Evolutionary conservation across 2,888 invertebrate genomes (phyloP), one percentile per base, ranked within the genome.

Genomic region (Eilema depressum): DNA sequence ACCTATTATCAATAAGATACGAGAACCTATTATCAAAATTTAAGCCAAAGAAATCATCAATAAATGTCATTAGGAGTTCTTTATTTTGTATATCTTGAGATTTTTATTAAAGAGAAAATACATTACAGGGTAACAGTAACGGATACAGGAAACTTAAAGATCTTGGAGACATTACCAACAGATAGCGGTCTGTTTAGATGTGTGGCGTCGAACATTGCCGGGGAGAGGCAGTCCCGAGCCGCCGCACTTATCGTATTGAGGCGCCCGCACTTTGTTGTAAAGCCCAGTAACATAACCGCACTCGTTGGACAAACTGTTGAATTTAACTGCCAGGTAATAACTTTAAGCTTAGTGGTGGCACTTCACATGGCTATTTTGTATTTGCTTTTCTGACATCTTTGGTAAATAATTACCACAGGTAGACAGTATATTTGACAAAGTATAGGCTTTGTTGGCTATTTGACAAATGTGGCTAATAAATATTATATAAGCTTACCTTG

Each of bases 131-230:
- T 98, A 83, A 96, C 97, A 79, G 96, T 99, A 84, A 97, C 98
- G 79, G 98, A 99, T 89, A 98, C 98, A 79, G 99, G 99, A 68
- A 98, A 97, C 92, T 96, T 99, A 83, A 97, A 98, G 96, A 98
- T 99, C 87, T 96, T 97, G 82, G 98, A 98, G 91, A 98, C 98
- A 67, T 96, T 97, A 86, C 97, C 98, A 88, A 96, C 97, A 78
- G 99, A 99, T 91, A 98, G 98, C 88, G 99, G 99, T 71, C 96
- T 97, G 84, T 99, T 99, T 91, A 97, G 98, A 89, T 99, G 99
- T 94, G 96, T 98, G 69, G 99, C 99, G 10, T 97, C 98, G 84
- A 99, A 99, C 93, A 96, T 98, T 88, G 98, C 98, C 53, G 99
- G 99, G 41, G 97, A 97, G 76, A 96, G 98, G 85, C 98, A 98